Evolutionary conservation across 2,797 vertebrate species (phyloP), one percentile per base, ranked within the genome.

Genomic region (Serranus cabrilla): DNA sequence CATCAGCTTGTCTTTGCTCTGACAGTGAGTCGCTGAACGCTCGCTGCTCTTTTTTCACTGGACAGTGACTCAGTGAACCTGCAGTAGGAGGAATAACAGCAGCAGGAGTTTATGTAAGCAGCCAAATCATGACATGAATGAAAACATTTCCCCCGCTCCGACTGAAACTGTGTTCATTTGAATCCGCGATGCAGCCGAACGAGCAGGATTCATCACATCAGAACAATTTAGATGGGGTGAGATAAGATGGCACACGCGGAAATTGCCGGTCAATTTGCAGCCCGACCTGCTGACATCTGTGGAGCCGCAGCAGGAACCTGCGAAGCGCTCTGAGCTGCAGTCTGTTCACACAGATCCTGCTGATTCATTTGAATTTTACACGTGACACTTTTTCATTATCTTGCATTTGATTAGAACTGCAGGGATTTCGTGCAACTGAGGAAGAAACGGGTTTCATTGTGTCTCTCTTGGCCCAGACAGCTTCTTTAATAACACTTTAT

Each of bases 401-500:
- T 54, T 21, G 11, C 5, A 5, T 10, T 13, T 55, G 69, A 80
- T 78, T 50, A 64, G 70, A 76, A 62, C 2, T 37, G 20, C 4
- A 7, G 5, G 18, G 27, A 42, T 68, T 76, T 76, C 4, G 11
- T 63, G 67, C 54, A 51, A 54, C 52, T 14, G 63, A 21, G 45
- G 45, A 71, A 64, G 61, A 87, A 51, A 66, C 59, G 59, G 76
- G 71, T 82, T 81, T 74, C 2, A 14, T 40, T 34, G 57, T 5
- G 52, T 62, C 64, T 74, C 56, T 62, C 4, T 73, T 11, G 67
- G 49, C 47, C 34, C 23, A 40, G 59, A 63, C 69, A 59, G 77
- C 74, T 52, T 46, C 78, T 87, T 86, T 81, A 87, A 86, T 91
- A 89, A 86, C 58, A 70, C 88, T 87, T 91, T 90, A 90, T 92